Percentiles rank a stretch among this genome's conserved stretches.
Conservation (phyloP, 2,113 vertebrate species). For the Acanthisitta chloris region DNA sequence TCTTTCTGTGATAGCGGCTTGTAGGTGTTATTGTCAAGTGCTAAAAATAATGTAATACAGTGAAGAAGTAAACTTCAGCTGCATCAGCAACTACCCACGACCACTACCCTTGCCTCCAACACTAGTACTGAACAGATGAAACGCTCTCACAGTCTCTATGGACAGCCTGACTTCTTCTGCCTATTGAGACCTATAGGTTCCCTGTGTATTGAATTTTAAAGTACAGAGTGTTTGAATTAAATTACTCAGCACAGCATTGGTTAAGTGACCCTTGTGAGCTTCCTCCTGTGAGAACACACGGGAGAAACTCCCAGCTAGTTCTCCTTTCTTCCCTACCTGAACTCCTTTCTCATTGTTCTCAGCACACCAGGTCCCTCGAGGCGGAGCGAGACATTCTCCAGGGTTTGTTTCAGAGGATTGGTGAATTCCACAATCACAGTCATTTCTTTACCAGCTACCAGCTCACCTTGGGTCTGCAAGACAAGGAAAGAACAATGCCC, state of each 20-base stretch:
- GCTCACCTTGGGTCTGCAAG: constrained; percentile 68
- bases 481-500: background rate
- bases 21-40: background rate
- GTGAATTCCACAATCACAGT: constrained; percentile 83
- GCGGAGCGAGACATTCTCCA: constrained; percentile 78
- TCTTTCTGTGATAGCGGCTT: background rate
- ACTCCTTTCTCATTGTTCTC: constrained; percentile 73
- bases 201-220: background rate
- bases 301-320: background rate
- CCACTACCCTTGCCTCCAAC: background rate
- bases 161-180: background rate
- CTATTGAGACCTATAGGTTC: background rate
- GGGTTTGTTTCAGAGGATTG: constrained; percentile 83
- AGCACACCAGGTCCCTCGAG: constrained; percentile 86
- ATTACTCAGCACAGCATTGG: background rate
- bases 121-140: background rate
- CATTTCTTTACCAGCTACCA: constrained; percentile 78
- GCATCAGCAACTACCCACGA: background rate
- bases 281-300: background rate
- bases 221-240: background rate
- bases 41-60: constrained; percentile 14
- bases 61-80: background rate
- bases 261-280: background rate
- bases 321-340: constrained; percentile 74
- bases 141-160: background rate